A percentile compares a stretch with the other conserved stretches of the same genome.
Evolutionary conservation across 2,888 invertebrate species (phyloP).

Genomic region (Seladonia tumulorum): DNA sequence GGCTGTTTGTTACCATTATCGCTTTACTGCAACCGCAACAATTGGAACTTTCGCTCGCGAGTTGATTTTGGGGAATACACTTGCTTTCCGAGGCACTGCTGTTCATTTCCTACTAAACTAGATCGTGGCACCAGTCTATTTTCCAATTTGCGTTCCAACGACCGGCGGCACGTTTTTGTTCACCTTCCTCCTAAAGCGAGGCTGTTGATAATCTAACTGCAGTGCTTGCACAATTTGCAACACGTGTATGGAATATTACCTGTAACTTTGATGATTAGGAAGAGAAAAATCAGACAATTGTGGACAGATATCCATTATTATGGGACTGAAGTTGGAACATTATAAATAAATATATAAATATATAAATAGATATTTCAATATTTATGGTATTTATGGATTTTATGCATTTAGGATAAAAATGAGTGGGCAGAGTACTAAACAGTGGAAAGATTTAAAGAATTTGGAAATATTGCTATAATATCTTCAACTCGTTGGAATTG

Average conservation of each 20-base stretch:
- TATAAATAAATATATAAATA: too few species aligned
- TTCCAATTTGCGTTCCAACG: background rate
- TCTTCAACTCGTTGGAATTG: background rate
- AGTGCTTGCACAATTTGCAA: background rate
- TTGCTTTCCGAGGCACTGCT: background rate
- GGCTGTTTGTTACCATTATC: conserved; percentile 22
- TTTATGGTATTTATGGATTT: background rate
- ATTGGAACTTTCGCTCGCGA: conserved; percentile 5
- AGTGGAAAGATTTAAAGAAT: background rate
- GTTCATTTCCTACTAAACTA: conserved; percentile 6
- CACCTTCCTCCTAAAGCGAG: background rate
- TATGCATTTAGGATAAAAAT: background rate
- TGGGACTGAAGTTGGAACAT: too few species aligned
- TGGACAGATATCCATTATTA: too few species aligned
- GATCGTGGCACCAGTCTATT: background rate
- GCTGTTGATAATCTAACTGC: background rate
- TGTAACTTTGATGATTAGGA: background rate
- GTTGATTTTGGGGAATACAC: conserved; percentile 2
- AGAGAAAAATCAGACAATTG: background rate
- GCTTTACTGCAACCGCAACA: conserved; percentile 11
- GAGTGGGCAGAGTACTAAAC: background rate
- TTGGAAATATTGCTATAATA: background rate
- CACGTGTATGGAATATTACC: background rate
- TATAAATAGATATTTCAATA: too few species aligned
- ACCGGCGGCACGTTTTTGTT: background rate